Conservation (phyloP, 2,888 invertebrate genomes). For the Ophraella communa region DNA sequence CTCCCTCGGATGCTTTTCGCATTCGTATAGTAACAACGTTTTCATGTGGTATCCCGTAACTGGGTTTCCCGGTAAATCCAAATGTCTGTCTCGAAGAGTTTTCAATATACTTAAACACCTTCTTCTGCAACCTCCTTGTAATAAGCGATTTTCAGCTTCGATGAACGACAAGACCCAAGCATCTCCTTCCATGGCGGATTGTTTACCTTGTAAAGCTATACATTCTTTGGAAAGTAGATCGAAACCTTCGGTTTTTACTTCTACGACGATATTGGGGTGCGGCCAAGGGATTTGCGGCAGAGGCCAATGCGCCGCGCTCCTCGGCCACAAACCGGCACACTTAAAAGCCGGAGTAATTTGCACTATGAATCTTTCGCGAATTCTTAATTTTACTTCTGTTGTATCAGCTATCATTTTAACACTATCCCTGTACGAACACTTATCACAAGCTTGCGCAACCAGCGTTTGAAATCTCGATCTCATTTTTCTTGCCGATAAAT, state of each 20-base stretch:
- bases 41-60: slow-evolving; percentile 79
- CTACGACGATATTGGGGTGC: slow-evolving; percentile 76
- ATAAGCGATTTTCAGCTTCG: slow-evolving; percentile 77
- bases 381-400: slow-evolving; percentile 78
- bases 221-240: slow-evolving; percentile 79
- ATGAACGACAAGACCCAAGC: slow-evolving; percentile 83
- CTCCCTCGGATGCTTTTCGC: slow-evolving; percentile 84
- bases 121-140: slow-evolving; percentile 70
- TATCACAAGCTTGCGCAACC: slow-evolving; percentile 79
- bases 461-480: slow-evolving; percentile 82
- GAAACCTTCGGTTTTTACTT: slow-evolving; percentile 84
- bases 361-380: slow-evolving; percentile 78
- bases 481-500: slow-evolving; percentile 83
- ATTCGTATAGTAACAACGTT: slow-evolving; percentile 81
- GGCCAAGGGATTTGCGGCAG: slow-evolving; percentile 82
- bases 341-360: slow-evolving; percentile 86
- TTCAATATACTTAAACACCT: slow-evolving; percentile 79
- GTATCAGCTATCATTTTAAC: slow-evolving; percentile 85
- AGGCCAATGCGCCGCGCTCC: slow-evolving; percentile 84
- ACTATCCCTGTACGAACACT: slow-evolving; percentile 77
- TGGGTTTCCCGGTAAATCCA: slow-evolving; percentile 77
- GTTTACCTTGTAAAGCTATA: slow-evolving; percentile 70
- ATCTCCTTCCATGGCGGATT: slow-evolving; percentile 82
- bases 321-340: slow-evolving; percentile 83
- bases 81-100: slow-evolving; percentile 77